Percentiles rank a stretch among this genome's conserved stretches.
Conservation (phyloP, 2,797 vertebrate genomes). For the Sternotherus odoratus region DNA sequence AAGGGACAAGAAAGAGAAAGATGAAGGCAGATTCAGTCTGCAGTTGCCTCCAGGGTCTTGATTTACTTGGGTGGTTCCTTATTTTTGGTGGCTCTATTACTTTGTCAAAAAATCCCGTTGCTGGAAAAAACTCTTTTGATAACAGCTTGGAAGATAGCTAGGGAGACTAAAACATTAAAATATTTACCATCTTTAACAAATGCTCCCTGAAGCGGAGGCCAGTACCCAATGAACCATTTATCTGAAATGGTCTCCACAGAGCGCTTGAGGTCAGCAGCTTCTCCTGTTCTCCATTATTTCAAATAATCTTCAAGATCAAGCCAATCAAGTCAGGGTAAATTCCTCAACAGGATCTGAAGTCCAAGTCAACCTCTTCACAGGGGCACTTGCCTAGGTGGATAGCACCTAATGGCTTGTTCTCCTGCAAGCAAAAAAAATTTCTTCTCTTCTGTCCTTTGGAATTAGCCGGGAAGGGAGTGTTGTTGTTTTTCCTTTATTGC, state of each 20-base stretch:
- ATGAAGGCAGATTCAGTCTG: fast-evolving
- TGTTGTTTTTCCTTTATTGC: not conserved
- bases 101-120: not conserved
- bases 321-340: not conserved
- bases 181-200: not conserved
- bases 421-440: not conserved
- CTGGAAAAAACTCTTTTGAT: not conserved
- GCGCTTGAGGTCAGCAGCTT: not conserved
- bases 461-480: not conserved
- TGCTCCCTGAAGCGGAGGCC: not conserved
- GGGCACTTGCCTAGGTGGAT: not conserved
- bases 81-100: not conserved
- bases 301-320: not conserved
- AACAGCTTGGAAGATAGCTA: not conserved
- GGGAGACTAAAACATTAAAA: not conserved
- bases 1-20: not conserved
- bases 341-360: not conserved
- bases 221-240: not conserved
- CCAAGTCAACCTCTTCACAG: not conserved
- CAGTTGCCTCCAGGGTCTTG: not conserved
- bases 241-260: not conserved
- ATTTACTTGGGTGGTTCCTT: not conserved
- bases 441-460: not conserved
- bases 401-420: not conserved
- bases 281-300: not conserved